Base-by-base conservation (phyloP, 2,888 invertebrate genomes). In the Volucella zonaria region DNA sequence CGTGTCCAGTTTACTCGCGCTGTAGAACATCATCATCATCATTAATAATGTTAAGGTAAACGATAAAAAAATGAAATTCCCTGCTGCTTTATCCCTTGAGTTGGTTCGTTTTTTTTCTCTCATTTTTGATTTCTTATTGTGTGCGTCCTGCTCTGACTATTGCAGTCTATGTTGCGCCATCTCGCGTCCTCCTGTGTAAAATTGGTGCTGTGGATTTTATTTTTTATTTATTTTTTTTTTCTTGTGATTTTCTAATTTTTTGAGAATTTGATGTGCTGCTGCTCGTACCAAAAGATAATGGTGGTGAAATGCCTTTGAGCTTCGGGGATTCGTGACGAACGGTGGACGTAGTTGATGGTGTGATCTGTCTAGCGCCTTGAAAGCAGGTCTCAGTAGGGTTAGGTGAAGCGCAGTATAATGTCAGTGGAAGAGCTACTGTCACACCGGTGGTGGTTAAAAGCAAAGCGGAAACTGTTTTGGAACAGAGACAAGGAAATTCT, bases 31-130 rank as follows among this genome's bases (percentile, higher is more conserved):
- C 83, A 64, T 54, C 83, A 74, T 78, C 66, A 61, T 52, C 83
- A 64, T 54, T 79, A 83, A 83, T 83, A 83, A 83, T 83, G 83
- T 83, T 83, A 83, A 83, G 83, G 83, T 83, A 83, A 83, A 75
- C 18, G 54, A 66, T 49, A 75, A 73, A 67, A 59, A 74, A 59
- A 71, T 74, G 70, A 64, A 80, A 83, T 83, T 83, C 75, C 79
- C 75, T 71, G 85, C 85, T 85, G 80, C 83, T 76, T 80, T 64
- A 61, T 79, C 71, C 75, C 70, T 70, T 61, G 51, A 51, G n/a
- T 77, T 51, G n/a, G 70, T 70, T 80, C 58, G 45, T 64, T 68
- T 68, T 79, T n/a, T 75, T 61, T 80, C 66, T 45, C 62, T 42
- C 49, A 62, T 45, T 74, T 52, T 59, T 74, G 56, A 56, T 62